phyloP scores from a whole-genome alignment of 2,797 vertebrate species.

The Macropodus opercularis region DNA sequence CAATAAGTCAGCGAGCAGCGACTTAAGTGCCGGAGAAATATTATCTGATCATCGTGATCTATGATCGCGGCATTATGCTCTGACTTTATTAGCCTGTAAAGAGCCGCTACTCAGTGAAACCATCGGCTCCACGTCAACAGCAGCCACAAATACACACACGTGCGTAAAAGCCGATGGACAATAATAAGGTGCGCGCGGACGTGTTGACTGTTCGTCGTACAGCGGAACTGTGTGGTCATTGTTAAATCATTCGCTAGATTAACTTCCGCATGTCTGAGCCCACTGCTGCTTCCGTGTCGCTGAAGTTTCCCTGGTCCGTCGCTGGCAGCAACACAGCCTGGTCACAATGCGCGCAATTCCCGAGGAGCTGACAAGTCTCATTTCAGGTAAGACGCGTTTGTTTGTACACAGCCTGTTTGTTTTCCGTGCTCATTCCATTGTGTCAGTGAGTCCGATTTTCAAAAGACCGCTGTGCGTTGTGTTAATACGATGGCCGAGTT shows the following conservation, averaged over 20 bases:
- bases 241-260: conserved; percentile 48
- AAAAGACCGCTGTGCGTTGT: conserved; percentile 16
- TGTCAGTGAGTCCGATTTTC: background rate
- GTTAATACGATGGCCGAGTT: too few species aligned
- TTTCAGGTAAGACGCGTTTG: conserved; percentile 75
- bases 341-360: conserved; percentile 73
- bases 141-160: conserved; percentile 8
- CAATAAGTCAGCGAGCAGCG: conserved; percentile 34
- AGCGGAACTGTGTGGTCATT: conserved; percentile 41
- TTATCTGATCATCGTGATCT: conserved; percentile 57
- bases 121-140: conserved; percentile 42
- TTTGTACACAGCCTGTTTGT: background rate
- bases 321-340: background rate
- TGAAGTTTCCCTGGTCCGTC: conserved; percentile 13
- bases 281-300: conserved; percentile 61
- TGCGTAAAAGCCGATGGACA: background rate
- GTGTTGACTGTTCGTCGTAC: background rate
- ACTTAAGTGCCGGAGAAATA: conserved; percentile 47
- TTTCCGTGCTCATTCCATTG: background rate
- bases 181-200: conserved; percentile 20
- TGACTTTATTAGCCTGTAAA: conserved; percentile 64
- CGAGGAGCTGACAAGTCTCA: conserved; percentile 78
- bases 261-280: conserved; percentile 73
- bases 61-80: conserved; percentile 41
- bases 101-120: conserved; percentile 49